Base-by-base conservation (phyloP, 1,140 invertebrate genomes). In the Drosophila aff. region DNA sequence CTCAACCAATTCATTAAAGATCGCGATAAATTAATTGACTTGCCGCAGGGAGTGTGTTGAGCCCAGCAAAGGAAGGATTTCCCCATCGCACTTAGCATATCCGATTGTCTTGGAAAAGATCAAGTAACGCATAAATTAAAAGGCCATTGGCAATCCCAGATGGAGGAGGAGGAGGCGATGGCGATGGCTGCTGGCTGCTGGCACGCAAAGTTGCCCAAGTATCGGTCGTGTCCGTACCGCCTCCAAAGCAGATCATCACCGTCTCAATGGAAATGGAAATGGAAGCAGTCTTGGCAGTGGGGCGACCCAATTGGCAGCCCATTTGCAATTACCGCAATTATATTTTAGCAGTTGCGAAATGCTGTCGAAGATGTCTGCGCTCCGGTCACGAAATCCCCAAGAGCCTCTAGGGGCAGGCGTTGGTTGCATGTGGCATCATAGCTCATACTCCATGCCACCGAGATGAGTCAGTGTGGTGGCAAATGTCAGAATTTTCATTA, bases 161-260 rank as follows among this genome's bases (percentile, higher is more conserved):
- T 59, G 38, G 46, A 49, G 47, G 68, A 55, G 36, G 46, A 26
- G 26, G 26, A 31, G 26, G 11, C 33, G 21, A 23, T 57, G 7
- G 4, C 23, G 53, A 57, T 57, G 53, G 52, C 9, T 55, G 33
- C 33, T 57, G 53, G 52, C 9, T 55, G 52, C 33, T 55, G 60
- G 74, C 84, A 90, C 86, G 85, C 85, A 82, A 91, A 86, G 82
- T 90, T 90, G 76, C 86, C 75, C 76, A 90, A 90, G 82, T 47
- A 59, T 59, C 43, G 57, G 55, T 80, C 68, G 77, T 80, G 76
- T 50, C 46, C 49, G 62, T 61, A 44, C 76, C 77, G 62, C 66
- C 77, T 36, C 47, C 64, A 59, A 74, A n/a, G 55, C 52, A 58
- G 72, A 76, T 78, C 67, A 72, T 66, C 71, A 15, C 4, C 31